phyloP scores from a whole-genome alignment of 2,113 vertebrate genomes.

The Lathamus discolor region DNA sequence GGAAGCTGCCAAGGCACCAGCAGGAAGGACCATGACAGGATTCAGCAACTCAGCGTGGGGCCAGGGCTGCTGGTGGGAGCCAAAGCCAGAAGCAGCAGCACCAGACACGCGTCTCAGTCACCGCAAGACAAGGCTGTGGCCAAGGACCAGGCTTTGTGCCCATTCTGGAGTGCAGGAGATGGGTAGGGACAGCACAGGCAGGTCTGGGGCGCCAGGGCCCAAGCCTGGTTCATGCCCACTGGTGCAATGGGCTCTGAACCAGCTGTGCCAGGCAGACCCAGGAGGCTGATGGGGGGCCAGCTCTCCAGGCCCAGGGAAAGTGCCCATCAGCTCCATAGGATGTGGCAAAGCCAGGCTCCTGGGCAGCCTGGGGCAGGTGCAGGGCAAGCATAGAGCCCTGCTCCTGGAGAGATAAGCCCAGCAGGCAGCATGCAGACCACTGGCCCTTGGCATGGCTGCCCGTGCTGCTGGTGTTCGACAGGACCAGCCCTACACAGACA shows the following conservation, averaged over 20 bases:
- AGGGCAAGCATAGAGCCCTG: background rate
- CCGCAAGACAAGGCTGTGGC: background rate
- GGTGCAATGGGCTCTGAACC: accelerated
- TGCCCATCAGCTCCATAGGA: background rate
- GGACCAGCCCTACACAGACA: background rate
- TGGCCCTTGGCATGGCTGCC: accelerated
- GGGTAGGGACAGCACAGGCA: background rate
- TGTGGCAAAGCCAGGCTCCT: background rate
- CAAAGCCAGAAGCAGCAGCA: background rate
- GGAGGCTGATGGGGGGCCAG: background rate
- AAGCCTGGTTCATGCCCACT: accelerated
- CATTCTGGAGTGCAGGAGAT: accelerated
- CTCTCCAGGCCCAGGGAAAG: background rate
- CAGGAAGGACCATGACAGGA: accelerated
- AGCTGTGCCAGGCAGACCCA: background rate
- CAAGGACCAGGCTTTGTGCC: accelerated
- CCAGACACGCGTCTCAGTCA: accelerated
- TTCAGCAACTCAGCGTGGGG: background rate
- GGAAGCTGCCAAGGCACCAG: accelerated
- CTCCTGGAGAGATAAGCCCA: accelerated
- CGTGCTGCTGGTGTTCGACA: accelerated
- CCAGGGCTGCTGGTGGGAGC: background rate
- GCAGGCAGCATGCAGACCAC: accelerated
- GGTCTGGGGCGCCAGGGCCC: background rate
- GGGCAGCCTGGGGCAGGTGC: background rate